Conservation (phyloP, 2,113 vertebrate genomes). For the Nannospalax galili region DNA sequence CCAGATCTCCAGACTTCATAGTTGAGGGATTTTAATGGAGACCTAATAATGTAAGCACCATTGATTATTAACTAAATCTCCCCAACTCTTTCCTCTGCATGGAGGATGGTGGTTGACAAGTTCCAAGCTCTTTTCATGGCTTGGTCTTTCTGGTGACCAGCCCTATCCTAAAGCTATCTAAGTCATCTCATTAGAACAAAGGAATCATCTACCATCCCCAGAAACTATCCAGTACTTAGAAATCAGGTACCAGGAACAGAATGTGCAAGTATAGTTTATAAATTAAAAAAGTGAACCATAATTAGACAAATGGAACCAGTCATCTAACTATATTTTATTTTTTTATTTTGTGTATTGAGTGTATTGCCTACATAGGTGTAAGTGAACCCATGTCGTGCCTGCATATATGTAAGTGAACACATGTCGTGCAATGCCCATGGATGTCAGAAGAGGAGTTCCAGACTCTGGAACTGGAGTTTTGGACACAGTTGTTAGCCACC, state of each 20-base stretch:
- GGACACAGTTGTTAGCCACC: no score
- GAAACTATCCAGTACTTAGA: not conserved
- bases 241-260: not conserved
- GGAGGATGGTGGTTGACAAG: not conserved
- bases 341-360: no score
- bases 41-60: not conserved
- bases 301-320: not conserved
- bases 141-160: not conserved
- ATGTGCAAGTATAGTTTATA: not conserved
- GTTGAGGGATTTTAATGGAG: not conserved
- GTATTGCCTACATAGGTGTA: no score
- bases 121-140: not conserved
- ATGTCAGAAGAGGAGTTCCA: no score
- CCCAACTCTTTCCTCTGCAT: not conserved
- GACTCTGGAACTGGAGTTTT: no score
- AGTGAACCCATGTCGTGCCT: no score
- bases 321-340: no score
- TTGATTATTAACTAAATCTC: not conserved
- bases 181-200: not conserved
- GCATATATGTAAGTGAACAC: no score
- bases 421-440: no score
- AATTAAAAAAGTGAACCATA: not conserved
- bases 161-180: not conserved
- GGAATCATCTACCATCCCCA: not conserved
- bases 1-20: not conserved